Evolutionary conservation across 1,140 invertebrate genomes (phyloP).

Genomic region (Cataglyphis hispanica): DNA sequence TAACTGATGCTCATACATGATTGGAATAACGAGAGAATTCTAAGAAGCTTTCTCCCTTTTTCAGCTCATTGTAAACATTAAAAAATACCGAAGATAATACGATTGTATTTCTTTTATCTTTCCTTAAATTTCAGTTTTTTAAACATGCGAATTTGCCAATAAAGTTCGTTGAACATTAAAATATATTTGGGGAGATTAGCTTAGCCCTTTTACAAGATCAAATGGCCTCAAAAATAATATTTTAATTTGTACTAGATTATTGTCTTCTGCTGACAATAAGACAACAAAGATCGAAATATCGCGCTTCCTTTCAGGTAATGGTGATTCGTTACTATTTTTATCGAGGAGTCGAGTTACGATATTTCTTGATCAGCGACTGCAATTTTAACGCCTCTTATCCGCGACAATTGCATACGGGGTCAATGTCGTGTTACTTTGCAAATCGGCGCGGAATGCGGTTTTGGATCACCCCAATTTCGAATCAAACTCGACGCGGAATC

Average conservation of each 20-base stretch:
- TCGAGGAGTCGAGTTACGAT: not conserved
- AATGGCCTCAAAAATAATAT: not conserved
- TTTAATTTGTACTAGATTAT: not conserved
- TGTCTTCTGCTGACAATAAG: not conserved
- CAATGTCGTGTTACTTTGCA: slow-evolving; percentile 11
- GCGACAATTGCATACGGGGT: slow-evolving; percentile 4
- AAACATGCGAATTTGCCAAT: not conserved
- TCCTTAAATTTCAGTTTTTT: not conserved
- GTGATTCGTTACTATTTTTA: not conserved
- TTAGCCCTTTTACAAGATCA: not conserved
- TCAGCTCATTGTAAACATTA: not conserved
- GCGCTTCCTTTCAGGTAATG: not conserved
- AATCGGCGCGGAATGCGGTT: not conserved
- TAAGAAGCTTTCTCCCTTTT: not conserved
- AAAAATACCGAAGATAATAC: not conserved
- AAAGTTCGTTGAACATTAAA: not conserved
- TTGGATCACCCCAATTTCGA: not conserved
- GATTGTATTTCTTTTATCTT: not conserved
- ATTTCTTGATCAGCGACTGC: not conserved
- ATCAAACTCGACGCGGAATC: not conserved
- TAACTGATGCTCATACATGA: too few relatives aligned
- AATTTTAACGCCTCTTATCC: slow-evolving; percentile 31
- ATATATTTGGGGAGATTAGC: not conserved
- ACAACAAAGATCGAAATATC: not conserved
- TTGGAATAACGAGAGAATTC: not conserved